A percentile compares a stretch with the other conserved stretches of the same genome.
Evolutionary conservation across 1,140 invertebrate genomes (phyloP).

Genomic region (Drosophila subobscura): DNA sequence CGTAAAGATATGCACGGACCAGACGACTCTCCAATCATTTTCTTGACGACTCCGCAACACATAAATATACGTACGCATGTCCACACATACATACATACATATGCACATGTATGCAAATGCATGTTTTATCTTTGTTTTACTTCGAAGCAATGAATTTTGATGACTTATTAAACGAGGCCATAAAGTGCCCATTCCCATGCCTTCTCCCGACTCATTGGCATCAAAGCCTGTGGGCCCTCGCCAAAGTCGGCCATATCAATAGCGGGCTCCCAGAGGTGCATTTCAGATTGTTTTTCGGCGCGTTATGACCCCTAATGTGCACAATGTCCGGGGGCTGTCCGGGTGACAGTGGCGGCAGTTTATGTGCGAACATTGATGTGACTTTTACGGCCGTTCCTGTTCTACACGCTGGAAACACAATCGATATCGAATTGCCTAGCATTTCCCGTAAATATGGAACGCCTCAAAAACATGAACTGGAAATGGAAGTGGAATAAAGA

Average conservation of each 20-base stretch:
- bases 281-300: conserved; percentile 42
- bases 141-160: conserved; percentile 70
- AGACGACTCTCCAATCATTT: too few relatives aligned
- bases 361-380: conserved; percentile 51
- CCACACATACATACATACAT: too few relatives aligned
- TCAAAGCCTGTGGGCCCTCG: conserved; percentile 34
- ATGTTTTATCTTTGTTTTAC: conserved; percentile 64
- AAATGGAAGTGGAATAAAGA: background rate
- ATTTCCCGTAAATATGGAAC: conserved; percentile 32
- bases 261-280: conserved; percentile 31
- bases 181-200: conserved; percentile 48
- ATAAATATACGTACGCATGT: too few relatives aligned
- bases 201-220: background rate
- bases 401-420: conserved; percentile 43
- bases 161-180: conserved; percentile 77
- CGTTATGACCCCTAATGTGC: conserved; percentile 43
- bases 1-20: too few relatives aligned
- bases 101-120: conserved; percentile 53
- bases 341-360: conserved; percentile 26
- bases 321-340: conserved; percentile 24
- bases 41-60: too few relatives aligned
- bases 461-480: background rate
- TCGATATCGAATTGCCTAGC: conserved; percentile 50
- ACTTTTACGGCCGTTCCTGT: conserved; percentile 56
- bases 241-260: conserved; percentile 45